phyloP scores from a whole-genome alignment of 2,797 vertebrate species.

The Hoplostethus mediterraneus region DNA sequence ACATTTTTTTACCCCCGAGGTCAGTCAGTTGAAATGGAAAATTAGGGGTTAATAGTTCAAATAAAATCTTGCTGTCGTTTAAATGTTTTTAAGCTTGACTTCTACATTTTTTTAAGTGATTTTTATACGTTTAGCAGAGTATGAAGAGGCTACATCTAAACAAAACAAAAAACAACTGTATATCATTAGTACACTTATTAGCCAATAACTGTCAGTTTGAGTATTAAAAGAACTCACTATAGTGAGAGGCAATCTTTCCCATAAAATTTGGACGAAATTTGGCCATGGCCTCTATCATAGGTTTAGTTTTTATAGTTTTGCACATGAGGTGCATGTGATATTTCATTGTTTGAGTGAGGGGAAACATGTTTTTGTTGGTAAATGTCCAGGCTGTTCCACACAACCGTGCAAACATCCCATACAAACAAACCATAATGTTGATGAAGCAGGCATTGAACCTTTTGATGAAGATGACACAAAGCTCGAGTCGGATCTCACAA shows the following conservation, averaged over 20 bases:
- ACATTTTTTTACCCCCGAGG: constrained; percentile 47
- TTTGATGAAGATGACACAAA: constrained; percentile 58
- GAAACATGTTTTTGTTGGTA: constrained; percentile 9
- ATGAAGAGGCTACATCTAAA: constrained; percentile 16
- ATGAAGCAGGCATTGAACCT: constrained; percentile 52
- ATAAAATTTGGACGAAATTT: background rate
- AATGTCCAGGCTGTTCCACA: constrained; percentile 21
- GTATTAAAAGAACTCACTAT: constrained; percentile 53
- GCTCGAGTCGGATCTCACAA: constrained; percentile 60
- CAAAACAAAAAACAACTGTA: constrained; percentile 1
- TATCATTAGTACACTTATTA: constrained; percentile 44
- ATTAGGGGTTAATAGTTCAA: constrained; percentile 44
- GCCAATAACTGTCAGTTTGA: constrained; percentile 57
- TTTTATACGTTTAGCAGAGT: background rate
- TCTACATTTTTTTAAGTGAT: constrained; percentile 40
- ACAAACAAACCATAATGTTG: constrained; percentile 19
- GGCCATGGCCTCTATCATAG: constrained; percentile 6
- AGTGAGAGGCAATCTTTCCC: constrained; percentile 31
- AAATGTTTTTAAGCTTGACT: constrained; percentile 41
- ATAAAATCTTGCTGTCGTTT: constrained; percentile 64
- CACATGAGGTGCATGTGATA: constrained; percentile 14
- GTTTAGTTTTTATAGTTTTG: constrained; percentile 35
- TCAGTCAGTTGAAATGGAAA: constrained; percentile 64
- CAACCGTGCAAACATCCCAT: constrained; percentile 20
- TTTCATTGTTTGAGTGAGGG: constrained; percentile 1